A percentile compares a stretch with the other conserved stretches of the same genome.
phyloP scores from a whole-genome alignment of 2,888 invertebrate species.

The Amiota communis region DNA sequence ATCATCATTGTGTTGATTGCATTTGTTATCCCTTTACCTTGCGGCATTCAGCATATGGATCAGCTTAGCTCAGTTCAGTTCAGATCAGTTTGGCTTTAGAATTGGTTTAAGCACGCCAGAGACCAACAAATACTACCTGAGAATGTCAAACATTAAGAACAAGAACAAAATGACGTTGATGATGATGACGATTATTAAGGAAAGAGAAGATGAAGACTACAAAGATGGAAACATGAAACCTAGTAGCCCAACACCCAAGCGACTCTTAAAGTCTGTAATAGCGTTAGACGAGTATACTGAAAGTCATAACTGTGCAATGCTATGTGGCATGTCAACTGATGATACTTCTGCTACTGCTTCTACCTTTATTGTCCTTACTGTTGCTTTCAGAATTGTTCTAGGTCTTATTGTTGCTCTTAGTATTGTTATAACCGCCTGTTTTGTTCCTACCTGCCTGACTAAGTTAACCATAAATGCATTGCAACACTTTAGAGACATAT shows the following conservation, averaged over 20 bases:
- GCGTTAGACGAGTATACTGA: conserved; percentile 4
- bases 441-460: not conserved
- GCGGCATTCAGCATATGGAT: conserved; percentile 1
- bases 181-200: not conserved
- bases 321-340: not conserved
- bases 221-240: too few species aligned
- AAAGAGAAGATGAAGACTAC: too few species aligned
- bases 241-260: not conserved
- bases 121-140: conserved; percentile 1
- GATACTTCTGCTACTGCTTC: not conserved
- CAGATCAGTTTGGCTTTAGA: conserved; percentile 11
- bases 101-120: conserved; percentile 11
- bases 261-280: conserved; percentile 16
- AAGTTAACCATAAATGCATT: conserved; percentile 12
- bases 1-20: conserved; percentile 10
- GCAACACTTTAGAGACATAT: conserved; percentile 25
- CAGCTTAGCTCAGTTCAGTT: conserved; percentile 12
- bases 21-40: conserved; percentile 22
- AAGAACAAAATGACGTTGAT: not conserved
- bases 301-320: conserved; percentile 3
- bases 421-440: not conserved
- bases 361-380: not conserved
- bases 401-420: not conserved
- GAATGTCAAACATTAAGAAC: conserved; percentile 2
- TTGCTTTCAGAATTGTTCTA: not conserved